Conservation (phyloP, 1,140 invertebrate genomes). For the Ectropis grisescens region DNA sequence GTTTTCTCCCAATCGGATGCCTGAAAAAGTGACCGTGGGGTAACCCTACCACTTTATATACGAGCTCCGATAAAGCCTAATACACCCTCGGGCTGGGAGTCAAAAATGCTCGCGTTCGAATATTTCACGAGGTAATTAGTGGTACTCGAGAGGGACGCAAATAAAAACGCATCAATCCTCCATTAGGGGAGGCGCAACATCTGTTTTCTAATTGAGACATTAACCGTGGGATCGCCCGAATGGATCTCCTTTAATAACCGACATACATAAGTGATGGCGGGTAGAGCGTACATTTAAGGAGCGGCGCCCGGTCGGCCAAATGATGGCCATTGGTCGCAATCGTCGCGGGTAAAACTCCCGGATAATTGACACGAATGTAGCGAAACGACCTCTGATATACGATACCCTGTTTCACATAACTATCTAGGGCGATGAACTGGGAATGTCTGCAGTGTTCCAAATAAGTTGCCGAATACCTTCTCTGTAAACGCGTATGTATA, state of each 20-base stretch:
- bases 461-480: too few species aligned
- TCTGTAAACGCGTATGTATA: too few species aligned
- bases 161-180: conserved; percentile 39
- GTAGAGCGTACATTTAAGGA: conserved; percentile 40
- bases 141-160: conserved; percentile 16
- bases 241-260: conserved; percentile 46
- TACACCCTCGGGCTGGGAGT: conserved; percentile 2
- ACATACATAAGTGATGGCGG: conserved; percentile 49
- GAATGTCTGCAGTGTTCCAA: too few species aligned
- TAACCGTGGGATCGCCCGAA: conserved; percentile 40
- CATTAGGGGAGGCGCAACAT: conserved; percentile 38
- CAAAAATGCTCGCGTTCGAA: background rate
- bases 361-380: conserved; percentile 58
- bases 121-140: too few species aligned
- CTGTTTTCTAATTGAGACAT: conserved; percentile 62
- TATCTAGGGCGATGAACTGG: too few species aligned
- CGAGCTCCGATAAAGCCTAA: conserved; percentile 16
- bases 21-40: conserved; percentile 38
- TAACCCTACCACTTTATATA: conserved; percentile 23
- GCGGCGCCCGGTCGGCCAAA: conserved; percentile 36
- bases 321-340: conserved; percentile 49
- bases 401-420: conserved; percentile 20
- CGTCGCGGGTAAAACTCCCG: conserved; percentile 49
- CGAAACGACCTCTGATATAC: conserved; percentile 32
- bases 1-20: conserved; percentile 38